Base-by-base conservation (phyloP, 2,888 invertebrate genomes). In the Drosophila fungiperda region DNA sequence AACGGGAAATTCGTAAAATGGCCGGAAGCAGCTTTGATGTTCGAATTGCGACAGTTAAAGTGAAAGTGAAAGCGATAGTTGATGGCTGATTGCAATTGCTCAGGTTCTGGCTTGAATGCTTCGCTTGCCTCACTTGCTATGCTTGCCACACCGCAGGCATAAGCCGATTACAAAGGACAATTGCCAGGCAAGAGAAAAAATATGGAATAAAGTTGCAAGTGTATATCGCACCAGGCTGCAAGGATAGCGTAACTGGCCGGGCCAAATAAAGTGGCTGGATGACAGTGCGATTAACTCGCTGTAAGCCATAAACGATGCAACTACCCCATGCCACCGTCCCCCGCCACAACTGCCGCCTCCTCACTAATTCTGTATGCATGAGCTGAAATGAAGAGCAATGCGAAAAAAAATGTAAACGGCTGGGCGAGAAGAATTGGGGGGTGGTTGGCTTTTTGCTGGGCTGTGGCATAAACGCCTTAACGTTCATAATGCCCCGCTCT, bases 331-430 rank as follows among this genome's bases (percentile, higher is more conserved):
- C n/a, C 60, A 12, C 42, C 42, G 7, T 2, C 42, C 53, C n/a
- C 42, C 53, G 3, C 38, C 29, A 15, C 26, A 15, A 45, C n/a
- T n/a, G 12, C 17, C n/a, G 29, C 29, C 29, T 9, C 11, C 66
- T 42, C 82, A 87, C 85, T 88, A 87, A 90, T 90, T 90, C 87
- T 65, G 84, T 91, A 91, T 90, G 90, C 90, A 90, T 90, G 90
- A 91, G 83, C 75, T 80, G 83, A 82, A 80, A 82, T 79, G 76
- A 77, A 89, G 76, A 77, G 86, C 65, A 69, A 52, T 73, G 76
- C 52, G 58, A 49, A 69, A 36, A 53, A 67, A 68, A 67, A 68
- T 70, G 59, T 59, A 62, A 72, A 55, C 61, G 61, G 36, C 49
- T 53, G 68, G 68, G 63, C 64, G 45, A 29, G 49, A 26, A 49